Conservation (phyloP, 1,140 invertebrate genomes). For the Holcopasites calliopsidis region DNA sequence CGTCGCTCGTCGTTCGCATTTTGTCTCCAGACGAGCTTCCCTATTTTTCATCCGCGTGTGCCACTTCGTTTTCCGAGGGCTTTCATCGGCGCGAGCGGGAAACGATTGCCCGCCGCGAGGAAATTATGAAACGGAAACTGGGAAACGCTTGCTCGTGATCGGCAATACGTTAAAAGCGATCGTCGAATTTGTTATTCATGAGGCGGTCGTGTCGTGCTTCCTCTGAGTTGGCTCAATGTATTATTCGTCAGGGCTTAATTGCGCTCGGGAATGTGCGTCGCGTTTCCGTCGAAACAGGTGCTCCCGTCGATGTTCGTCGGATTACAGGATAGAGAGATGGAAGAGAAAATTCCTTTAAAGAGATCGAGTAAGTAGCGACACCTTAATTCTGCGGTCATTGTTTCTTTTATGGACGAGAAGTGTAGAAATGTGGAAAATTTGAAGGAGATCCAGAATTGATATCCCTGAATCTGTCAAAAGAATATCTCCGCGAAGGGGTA, state of each 20-base stretch:
- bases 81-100: not conserved
- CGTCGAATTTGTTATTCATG: slow-evolving; percentile 37
- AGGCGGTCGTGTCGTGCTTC: not conserved
- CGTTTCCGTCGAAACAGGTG: not conserved
- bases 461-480: not conserved
- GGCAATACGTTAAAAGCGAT: slow-evolving; percentile 34
- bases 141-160: slow-evolving; percentile 1
- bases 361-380: no score
- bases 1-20: no score
- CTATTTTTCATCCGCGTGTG: not conserved
- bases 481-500: not conserved
- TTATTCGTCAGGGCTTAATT: slow-evolving; percentile 4
- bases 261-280: not conserved
- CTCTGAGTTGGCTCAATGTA: not conserved
- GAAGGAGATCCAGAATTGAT: not conserved
- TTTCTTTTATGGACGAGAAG: no score
- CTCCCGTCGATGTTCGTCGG: not conserved
- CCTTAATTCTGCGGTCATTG: no score
- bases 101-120: not conserved
- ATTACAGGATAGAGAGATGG: not conserved
- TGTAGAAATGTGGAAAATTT: no score
- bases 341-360: no score
- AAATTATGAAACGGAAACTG: slow-evolving; percentile 3
- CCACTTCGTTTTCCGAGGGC: not conserved
- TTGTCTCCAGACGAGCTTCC: no score